Evolutionary conservation across 2,888 invertebrate species (phyloP).

Genomic region (Embidobia sp.): DNA sequence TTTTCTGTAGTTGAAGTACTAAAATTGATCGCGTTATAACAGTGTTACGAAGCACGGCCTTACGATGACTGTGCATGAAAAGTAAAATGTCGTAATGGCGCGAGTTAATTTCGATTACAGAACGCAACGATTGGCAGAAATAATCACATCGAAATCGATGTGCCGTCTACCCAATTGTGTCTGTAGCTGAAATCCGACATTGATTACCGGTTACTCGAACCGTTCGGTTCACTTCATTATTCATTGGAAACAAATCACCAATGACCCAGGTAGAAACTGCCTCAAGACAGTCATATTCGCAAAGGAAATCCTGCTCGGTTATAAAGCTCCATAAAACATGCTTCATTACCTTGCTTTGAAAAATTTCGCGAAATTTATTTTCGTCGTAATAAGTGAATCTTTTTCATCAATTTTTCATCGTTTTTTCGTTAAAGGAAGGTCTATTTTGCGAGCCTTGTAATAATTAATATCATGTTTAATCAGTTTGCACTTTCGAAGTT

Average conservation of each 20-base stretch:
- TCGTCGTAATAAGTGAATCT: no score
- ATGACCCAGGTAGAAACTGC: constrained; percentile 27
- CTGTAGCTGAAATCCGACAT: constrained; percentile 32
- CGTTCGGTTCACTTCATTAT: constrained; percentile 41
- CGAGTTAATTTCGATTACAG: constrained; percentile 35
- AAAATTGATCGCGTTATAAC: constrained; percentile 15
- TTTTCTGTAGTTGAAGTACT: constrained; percentile 2
- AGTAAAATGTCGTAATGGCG: constrained; percentile 30
- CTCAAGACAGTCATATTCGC: constrained; percentile 44
- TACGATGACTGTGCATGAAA: constrained; percentile 25
- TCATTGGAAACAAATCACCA: constrained; percentile 47
- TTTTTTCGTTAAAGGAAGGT: no score
- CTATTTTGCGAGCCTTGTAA: no score
- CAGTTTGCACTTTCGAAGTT: no score
- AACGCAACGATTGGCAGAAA: constrained; percentile 34
- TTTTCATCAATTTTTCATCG: no score
- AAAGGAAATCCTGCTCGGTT: constrained; percentile 27
- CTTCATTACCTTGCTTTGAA: no score
- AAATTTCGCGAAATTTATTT: no score
- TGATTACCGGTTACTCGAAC: constrained; percentile 36
- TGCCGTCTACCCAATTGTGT: constrained; percentile 27
- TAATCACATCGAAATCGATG: constrained; percentile 25
- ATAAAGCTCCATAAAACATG: constrained; percentile 13
- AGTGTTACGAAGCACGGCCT: neutral
- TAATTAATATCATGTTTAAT: no score